These are phyloP conservation scores for Notarius lentiginosus DNA, from an alignment of 2,113 vertebrate genomes.

Conservation along the genomic window DNA sequence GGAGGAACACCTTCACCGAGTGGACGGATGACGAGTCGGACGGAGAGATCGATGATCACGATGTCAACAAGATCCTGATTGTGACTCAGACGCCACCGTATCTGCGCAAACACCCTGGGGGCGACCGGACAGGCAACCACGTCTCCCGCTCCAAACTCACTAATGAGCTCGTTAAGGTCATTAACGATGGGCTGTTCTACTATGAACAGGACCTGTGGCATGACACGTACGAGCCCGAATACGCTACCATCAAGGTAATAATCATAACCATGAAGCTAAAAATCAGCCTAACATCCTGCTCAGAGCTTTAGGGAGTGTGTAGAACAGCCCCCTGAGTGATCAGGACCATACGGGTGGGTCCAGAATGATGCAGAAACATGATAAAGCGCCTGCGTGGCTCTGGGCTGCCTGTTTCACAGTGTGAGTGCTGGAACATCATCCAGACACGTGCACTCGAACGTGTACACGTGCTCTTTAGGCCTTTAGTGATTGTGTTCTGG, in stretches of 20 bases:
- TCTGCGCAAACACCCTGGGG: slow-evolving; percentile 91
- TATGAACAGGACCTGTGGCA: slow-evolving; percentile 98
- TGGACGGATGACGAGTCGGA: slow-evolving; percentile 97
- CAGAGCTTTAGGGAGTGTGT: neutral
- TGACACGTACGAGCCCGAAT: slow-evolving; percentile 92
- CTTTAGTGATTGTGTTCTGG: slow-evolving; percentile 63
- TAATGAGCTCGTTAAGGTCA: slow-evolving; percentile 90
- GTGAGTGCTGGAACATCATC: neutral
- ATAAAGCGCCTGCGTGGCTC: too few relatives aligned
- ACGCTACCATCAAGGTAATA: slow-evolving; percentile 96
- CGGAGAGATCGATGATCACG: slow-evolving; percentile 91
- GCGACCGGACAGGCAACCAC: slow-evolving; percentile 94
- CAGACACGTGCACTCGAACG: neutral
- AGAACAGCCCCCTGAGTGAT: neutral
- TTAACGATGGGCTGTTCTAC: slow-evolving; percentile 97
- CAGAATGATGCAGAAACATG: neutral
- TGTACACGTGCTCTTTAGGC: neutral
- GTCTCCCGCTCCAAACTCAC: slow-evolving; percentile 91
- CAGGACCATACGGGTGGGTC: neutral
- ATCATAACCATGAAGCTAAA: neutral
- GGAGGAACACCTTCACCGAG: slow-evolving; percentile 96
- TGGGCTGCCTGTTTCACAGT: neutral
- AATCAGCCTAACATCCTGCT: neutral
- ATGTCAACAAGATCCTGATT: slow-evolving; percentile 98
- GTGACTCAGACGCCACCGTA: slow-evolving; percentile 97